Evolutionary conservation across 2,888 invertebrate genomes (phyloP).

Genomic region (Gryllus longicercus): DNA sequence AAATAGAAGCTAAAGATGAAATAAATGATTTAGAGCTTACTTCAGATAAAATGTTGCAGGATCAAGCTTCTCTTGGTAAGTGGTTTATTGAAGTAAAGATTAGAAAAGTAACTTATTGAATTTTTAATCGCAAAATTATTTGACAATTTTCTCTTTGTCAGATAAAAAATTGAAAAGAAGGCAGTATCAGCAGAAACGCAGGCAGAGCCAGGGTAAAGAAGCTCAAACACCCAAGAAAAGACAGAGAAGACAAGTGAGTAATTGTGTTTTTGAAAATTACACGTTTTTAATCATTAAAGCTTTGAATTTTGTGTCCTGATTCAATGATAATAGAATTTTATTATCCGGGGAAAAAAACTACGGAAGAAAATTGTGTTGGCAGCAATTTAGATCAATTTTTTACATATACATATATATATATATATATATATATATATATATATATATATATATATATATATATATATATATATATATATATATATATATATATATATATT

Average conservation of each 20-base stretch:
- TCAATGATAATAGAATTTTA: no score
- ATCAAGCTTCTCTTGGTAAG: slow-evolving; percentile 34
- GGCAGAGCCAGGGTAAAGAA: slow-evolving; percentile 70
- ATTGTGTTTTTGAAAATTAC: not conserved
- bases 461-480: no score
- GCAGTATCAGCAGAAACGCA: slow-evolving; percentile 77
- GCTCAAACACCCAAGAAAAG: slow-evolving; percentile 69
- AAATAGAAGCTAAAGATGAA: slow-evolving; percentile 39
- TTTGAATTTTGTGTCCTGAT: no score
- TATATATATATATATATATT: no score
- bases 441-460: no score
- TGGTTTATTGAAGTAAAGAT: not conserved
- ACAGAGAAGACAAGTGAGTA: slow-evolving; percentile 50
- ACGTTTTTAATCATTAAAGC: no score
- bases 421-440: no score
- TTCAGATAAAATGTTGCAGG: slow-evolving; percentile 29
- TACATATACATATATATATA: no score
- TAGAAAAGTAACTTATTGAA: not conserved
- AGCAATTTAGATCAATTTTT: no score
- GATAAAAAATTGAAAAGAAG: slow-evolving; percentile 69
- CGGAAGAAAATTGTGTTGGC: no score
- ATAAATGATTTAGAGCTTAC: slow-evolving; percentile 21
- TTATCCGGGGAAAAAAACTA: no score
- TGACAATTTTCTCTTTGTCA: slow-evolving; percentile 34
- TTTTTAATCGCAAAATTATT: not conserved